Evolutionary conservation across 2,797 vertebrate species (phyloP).

Genomic region (Sebastes vulpes): DNA sequence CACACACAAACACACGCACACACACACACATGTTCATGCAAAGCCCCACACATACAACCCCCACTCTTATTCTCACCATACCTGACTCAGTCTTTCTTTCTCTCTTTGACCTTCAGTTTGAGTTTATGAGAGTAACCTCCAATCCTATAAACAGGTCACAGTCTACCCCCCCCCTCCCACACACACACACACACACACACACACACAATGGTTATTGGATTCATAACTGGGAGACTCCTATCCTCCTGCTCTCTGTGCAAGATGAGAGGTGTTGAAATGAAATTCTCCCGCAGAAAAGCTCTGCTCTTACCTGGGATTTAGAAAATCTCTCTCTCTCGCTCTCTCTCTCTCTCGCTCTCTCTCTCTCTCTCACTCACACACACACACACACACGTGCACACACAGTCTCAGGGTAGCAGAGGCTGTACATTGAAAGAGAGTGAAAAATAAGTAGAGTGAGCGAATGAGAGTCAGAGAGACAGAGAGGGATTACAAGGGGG

Average conservation of each 20-base stretch:
- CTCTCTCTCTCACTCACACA: neutral
- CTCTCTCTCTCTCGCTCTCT: neutral
- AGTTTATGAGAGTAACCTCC: constrained; percentile 75
- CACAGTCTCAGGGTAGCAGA: constrained; percentile 37
- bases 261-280: constrained; percentile 84
- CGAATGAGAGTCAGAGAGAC: constrained; percentile 58
- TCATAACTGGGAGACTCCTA: constrained; percentile 80
- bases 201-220: constrained; percentile 78
- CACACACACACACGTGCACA: constrained; percentile 6
- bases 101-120: constrained; percentile 74
- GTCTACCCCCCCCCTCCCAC: constrained; percentile 6
- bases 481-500: constrained; percentile 63
- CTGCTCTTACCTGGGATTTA: constrained; percentile 84
- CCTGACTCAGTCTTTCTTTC: constrained; percentile 29
- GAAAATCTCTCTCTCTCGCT: constrained; percentile 71
- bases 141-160: constrained; percentile 70
- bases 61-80: neutral
- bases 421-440: constrained; percentile 31
- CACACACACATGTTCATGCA: constrained; percentile 1
- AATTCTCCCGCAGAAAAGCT: constrained; percentile 83
- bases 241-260: constrained; percentile 69
- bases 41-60: neutral
- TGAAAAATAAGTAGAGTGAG: constrained; percentile 60
- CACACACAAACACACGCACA: neutral
- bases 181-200: constrained; percentile 30